Evolutionary conservation across 2,797 vertebrate species (phyloP).

Genomic region (Capromys pilorides): DNA sequence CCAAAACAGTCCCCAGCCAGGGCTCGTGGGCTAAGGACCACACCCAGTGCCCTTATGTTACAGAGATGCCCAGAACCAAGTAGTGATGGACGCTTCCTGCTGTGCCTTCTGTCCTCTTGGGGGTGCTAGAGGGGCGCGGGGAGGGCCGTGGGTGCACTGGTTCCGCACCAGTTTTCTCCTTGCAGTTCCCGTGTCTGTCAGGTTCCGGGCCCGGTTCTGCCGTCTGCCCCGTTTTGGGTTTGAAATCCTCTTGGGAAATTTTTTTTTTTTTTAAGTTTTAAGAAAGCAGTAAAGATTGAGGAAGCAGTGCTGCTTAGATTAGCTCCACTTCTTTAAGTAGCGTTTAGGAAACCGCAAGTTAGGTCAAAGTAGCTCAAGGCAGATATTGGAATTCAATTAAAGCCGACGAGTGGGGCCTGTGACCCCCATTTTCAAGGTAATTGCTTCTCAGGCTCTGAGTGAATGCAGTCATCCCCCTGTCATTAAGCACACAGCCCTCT

Average conservation of each 20-base stretch:
- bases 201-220: not conserved
- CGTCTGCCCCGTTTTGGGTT: constrained; percentile 16
- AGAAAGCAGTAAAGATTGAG: constrained; percentile 36
- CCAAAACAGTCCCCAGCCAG: not conserved
- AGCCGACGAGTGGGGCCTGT: constrained; percentile 88
- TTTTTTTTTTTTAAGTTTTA: constrained; percentile 6
- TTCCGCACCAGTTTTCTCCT: too few relatives aligned
- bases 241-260: constrained; percentile 3
- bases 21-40: not conserved
- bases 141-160: not conserved
- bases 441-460: constrained; percentile 89
- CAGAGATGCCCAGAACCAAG: not conserved
- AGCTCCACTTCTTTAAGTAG: constrained; percentile 80
- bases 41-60: not conserved
- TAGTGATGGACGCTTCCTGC: not conserved
- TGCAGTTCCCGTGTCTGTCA: not conserved
- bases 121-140: not conserved
- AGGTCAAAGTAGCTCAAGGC: constrained; percentile 87
- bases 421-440: constrained; percentile 90
- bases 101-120: not conserved
- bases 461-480: constrained; percentile 81
- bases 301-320: constrained; percentile 77
- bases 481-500: constrained; percentile 85
- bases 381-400: constrained; percentile 92
- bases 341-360: constrained; percentile 83